Conservation (phyloP, 2,888 invertebrate species). For the Mesorhabditis spiculigera region DNA sequence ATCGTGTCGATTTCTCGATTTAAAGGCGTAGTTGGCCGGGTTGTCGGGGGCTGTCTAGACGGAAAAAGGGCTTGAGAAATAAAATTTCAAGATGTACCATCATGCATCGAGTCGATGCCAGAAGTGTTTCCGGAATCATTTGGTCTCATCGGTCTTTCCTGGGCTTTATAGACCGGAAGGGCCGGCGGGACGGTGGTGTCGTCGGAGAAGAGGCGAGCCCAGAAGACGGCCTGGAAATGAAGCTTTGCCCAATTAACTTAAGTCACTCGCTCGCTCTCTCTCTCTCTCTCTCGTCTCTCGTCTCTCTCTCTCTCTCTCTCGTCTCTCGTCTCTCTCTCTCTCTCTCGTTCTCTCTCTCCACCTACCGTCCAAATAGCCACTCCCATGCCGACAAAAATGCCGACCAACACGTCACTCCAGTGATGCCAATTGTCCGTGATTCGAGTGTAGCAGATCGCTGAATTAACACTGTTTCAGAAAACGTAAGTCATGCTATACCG, state of each 20-base stretch:
- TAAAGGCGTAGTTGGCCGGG: too few relatives aligned
- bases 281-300: neutral
- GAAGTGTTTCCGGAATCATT: neutral
- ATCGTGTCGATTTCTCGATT: too few relatives aligned
- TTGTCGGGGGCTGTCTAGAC: too few relatives aligned
- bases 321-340: too few relatives aligned
- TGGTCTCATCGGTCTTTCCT: neutral
- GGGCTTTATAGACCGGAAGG: neutral
- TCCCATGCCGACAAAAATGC: slow-evolving; percentile 64
- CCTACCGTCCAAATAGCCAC: slow-evolving; percentile 56
- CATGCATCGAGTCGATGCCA: neutral
- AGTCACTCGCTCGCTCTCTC: neutral
- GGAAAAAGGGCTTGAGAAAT: too few relatives aligned
- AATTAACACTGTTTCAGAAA: neutral
- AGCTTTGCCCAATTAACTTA: neutral
- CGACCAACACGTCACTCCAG: slow-evolving; percentile 89
- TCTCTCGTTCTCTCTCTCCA: neutral
- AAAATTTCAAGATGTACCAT: neutral
- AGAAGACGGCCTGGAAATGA: neutral
- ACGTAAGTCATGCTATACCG: neutral
- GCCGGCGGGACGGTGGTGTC: too few relatives aligned
- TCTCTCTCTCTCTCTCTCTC: too few relatives aligned
- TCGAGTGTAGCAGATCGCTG: slow-evolving; percentile 65
- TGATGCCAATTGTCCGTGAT: slow-evolving; percentile 95
- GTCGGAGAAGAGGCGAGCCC: neutral